Percentiles rank a stretch among this genome's conserved stretches.
Conservation (phyloP, 2,113 vertebrate genomes). For the Nyctereutes procyonoides region DNA sequence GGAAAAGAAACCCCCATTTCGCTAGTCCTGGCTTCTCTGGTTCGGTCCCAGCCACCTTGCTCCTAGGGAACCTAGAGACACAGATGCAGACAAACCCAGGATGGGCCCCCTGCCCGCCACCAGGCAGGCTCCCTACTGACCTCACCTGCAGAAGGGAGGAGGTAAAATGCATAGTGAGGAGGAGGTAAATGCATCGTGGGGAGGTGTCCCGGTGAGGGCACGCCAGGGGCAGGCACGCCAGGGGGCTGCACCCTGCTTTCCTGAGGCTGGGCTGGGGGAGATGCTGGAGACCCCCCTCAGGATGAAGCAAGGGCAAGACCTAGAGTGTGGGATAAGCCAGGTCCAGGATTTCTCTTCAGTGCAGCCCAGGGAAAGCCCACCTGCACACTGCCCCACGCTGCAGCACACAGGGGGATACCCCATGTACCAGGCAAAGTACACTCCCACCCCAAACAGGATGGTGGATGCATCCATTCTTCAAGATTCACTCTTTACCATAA, state of each 20-base stretch:
- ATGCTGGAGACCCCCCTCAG: neutral
- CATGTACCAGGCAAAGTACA: rapidly evolving
- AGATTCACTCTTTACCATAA: neutral
- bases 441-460: neutral
- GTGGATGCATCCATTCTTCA: neutral
- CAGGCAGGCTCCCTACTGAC: neutral
- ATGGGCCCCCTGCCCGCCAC: neutral
- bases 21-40: neutral
- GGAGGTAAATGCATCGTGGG: neutral
- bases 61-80: neutral
- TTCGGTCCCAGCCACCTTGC: neutral
- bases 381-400: rapidly evolving
- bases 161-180: neutral
- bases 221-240: neutral
- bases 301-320: neutral
- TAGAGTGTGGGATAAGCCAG: rapidly evolving
- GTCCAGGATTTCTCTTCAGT: neutral
- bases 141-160: neutral
- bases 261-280: neutral
- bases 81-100: neutral
- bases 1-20: slow-evolving; percentile 18
- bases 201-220: neutral
- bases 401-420: neutral
- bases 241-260: neutral
- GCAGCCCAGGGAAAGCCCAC: neutral